A percentile compares a stretch with the other conserved stretches of the same genome.
phyloP scores from a whole-genome alignment of 2,888 invertebrate species.

The Zaprionus obscuricornis region DNA sequence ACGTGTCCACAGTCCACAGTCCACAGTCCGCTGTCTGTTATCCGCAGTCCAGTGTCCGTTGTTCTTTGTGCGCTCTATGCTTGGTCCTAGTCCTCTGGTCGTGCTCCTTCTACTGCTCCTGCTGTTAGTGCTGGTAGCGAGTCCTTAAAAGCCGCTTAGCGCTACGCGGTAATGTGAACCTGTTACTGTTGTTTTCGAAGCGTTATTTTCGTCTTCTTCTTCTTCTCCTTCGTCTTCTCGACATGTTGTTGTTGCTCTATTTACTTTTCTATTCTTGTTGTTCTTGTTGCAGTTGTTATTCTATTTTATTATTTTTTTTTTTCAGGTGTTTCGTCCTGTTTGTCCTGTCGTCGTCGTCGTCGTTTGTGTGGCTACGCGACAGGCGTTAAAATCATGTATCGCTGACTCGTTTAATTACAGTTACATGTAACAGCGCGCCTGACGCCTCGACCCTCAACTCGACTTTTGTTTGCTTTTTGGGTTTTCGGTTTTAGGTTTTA shows the following conservation, averaged over 20 bases:
- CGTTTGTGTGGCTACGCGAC: constrained; percentile 56
- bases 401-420: constrained; percentile 78
- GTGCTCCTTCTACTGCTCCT: too few species aligned
- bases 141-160: constrained; percentile 78
- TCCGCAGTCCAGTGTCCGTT: too few species aligned
- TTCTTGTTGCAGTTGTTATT: too few species aligned
- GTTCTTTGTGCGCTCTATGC: too few species aligned
- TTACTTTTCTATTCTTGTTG: constrained; percentile 6
- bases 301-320: constrained; percentile 13
- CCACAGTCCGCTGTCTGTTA: too few species aligned
- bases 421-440: constrained; percentile 66
- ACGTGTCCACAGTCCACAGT: too few species aligned
- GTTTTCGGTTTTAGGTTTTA: constrained; percentile 10
- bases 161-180: constrained; percentile 65
- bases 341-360: constrained; percentile 3
- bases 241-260: background rate
- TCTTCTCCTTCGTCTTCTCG: background rate
- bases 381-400: constrained; percentile 77
- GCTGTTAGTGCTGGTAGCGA: too few species aligned
- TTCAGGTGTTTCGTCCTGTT: constrained; percentile 45
- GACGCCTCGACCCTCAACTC: constrained; percentile 1
- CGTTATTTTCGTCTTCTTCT: constrained; percentile 3
- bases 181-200: constrained; percentile 45
- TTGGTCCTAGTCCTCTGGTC: constrained; percentile 2
- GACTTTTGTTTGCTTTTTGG: constrained; percentile 7